These are phyloP conservation scores for Sminthopsis crassicaudata DNA, from an alignment of 2,113 vertebrate species.

Conservation along the genomic window DNA sequence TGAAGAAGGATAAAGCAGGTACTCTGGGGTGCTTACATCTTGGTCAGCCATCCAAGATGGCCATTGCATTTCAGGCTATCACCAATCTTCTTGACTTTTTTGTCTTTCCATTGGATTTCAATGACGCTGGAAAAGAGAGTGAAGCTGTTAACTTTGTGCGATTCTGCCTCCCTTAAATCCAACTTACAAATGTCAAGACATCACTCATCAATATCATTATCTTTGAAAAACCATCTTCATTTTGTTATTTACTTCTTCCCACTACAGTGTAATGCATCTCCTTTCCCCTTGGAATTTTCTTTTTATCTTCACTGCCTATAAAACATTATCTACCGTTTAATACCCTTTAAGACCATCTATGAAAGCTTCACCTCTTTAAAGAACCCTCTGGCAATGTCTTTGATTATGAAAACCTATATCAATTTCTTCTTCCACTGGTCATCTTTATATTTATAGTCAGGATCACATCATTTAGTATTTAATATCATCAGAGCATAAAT, in stretches of 20 bases:
- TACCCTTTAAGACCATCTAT: background rate
- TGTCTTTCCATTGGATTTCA: background rate
- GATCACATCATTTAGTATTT: background rate
- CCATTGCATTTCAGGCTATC: background rate
- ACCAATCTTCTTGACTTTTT: background rate
- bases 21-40: background rate
- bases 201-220: background rate
- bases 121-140: background rate
- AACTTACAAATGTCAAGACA: background rate
- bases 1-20: background rate
- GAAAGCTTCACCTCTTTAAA: background rate
- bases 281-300: background rate
- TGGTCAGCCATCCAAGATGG: background rate
- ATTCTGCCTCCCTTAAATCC: background rate
- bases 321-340: background rate
- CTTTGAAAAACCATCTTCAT: background rate
- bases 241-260: background rate
- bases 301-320: background rate
- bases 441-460: background rate
- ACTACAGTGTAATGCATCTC: background rate
- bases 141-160: background rate
- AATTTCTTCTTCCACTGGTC: background rate
- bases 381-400: background rate
- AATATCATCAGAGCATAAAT: background rate
- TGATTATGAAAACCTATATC: background rate